phyloP scores from a whole-genome alignment of 2,888 invertebrate species.

The Escarpia spicata region DNA sequence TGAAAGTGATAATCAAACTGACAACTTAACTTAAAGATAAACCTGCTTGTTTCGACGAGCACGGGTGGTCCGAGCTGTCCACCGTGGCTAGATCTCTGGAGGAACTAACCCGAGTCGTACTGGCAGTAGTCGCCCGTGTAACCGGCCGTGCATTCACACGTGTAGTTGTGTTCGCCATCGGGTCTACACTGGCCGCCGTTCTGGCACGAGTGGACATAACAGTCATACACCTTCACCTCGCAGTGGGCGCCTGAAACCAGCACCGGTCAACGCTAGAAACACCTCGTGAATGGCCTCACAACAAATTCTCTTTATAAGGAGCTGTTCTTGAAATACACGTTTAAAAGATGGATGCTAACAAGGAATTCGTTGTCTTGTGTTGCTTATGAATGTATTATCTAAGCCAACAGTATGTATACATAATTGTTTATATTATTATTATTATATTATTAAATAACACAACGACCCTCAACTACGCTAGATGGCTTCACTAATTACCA shows the following conservation, averaged over 20 bases:
- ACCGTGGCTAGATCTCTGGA: too few relatives aligned
- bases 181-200: slow-evolving; percentile 47
- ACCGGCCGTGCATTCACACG: slow-evolving; percentile 46
- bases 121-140: slow-evolving; percentile 48
- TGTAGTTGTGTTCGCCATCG: slow-evolving; percentile 43
- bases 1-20: too few relatives aligned
- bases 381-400: background rate
- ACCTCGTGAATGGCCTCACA: background rate
- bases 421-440: background rate
- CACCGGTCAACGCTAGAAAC: background rate
- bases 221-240: slow-evolving; percentile 38
- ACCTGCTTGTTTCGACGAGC: too few relatives aligned
- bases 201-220: slow-evolving; percentile 43
- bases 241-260: slow-evolving; percentile 36
- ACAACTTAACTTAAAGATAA: too few relatives aligned
- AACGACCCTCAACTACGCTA: background rate
- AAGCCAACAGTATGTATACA: background rate
- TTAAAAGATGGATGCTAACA: background rate
- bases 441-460: background rate
- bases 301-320: background rate
- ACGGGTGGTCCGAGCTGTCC: too few relatives aligned
- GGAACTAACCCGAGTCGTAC: slow-evolving; percentile 43
- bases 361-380: background rate
- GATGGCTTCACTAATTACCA: too few relatives aligned
- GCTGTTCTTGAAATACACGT: background rate